These are phyloP conservation scores for Bufo bufo DNA, from an alignment of 2,113 vertebrate species.

Conservation along the genomic window DNA sequence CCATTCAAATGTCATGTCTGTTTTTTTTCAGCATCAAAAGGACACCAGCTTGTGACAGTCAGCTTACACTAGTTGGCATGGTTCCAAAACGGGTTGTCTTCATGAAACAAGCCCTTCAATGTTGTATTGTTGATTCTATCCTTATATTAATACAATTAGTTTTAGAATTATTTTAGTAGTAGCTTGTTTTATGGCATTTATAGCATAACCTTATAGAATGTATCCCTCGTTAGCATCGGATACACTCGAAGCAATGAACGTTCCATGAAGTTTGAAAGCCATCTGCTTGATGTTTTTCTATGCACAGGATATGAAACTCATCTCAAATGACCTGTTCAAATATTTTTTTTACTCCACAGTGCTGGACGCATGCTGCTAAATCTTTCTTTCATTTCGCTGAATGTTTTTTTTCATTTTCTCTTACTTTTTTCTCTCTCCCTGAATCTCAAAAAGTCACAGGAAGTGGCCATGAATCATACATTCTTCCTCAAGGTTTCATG, in stretches of 20 bases:
- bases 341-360: not conserved
- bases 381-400: conserved; percentile 56
- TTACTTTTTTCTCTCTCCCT: not conserved
- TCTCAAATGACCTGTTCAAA: conserved; percentile 60
- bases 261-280: conserved; percentile 5
- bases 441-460: conserved; percentile 50
- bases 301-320: conserved; percentile 60
- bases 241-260: not conserved
- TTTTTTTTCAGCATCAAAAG: too few species aligned
- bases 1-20: too few species aligned
- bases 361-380: conserved; percentile 45
- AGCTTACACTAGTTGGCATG: too few species aligned
- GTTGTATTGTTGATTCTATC: not conserved
- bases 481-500: conserved; percentile 65
- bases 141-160: not conserved
- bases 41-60: too few species aligned
- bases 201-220: not conserved
- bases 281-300: conserved; percentile 57
- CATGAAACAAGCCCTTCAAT: not conserved
- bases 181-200: not conserved
- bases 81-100: too few species aligned
- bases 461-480: conserved; percentile 64
- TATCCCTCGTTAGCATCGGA: not conserved
- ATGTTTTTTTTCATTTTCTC: conserved; percentile 24
- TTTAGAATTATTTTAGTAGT: not conserved